Evolutionary conservation across 2,888 invertebrate genomes (phyloP).

Genomic region (Latheticus oryzae): DNA sequence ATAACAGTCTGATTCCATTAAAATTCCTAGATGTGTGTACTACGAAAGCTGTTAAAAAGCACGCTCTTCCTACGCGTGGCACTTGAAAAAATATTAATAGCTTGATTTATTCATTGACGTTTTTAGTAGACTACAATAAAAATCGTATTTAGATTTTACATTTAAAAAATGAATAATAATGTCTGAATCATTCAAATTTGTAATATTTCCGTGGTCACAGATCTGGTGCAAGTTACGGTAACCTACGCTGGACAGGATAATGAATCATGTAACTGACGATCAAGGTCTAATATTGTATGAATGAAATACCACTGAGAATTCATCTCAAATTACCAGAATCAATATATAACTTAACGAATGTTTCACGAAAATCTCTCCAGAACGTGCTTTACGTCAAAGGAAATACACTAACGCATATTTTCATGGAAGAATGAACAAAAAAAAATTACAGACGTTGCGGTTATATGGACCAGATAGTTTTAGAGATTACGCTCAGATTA

Average conservation of each 20-base stretch:
- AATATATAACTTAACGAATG: constrained; percentile 27
- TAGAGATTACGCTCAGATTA: constrained; percentile 12
- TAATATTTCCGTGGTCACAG: constrained; percentile 22
- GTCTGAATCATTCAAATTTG: constrained; percentile 31
- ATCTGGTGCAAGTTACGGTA: constrained; percentile 36
- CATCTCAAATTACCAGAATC: constrained; percentile 29
- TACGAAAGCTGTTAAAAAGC: constrained; percentile 27
- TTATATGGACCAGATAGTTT: constrained; percentile 32
- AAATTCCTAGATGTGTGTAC: constrained; percentile 29
- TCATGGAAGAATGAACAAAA: constrained; percentile 21
- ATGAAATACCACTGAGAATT: constrained; percentile 37
- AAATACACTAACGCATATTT: constrained; percentile 22
- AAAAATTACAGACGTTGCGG: constrained; percentile 20
- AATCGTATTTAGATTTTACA: constrained; percentile 30
- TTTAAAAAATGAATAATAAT: constrained; percentile 30
- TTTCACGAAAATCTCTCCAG: constrained; percentile 13
- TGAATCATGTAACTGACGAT: constrained; percentile 37
- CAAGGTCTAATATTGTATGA: constrained; percentile 37
- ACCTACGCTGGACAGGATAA: constrained; percentile 35
- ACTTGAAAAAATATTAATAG: constrained; percentile 21
- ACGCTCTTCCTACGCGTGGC: constrained; percentile 25
- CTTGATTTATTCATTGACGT: no score
- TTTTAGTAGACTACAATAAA: constrained; percentile 19
- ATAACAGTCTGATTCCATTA: constrained; percentile 22
- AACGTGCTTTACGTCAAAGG: constrained; percentile 38